Evolutionary conservation across 1,140 invertebrate genomes (phyloP).

Genomic region (Parapsyche elsis): DNA sequence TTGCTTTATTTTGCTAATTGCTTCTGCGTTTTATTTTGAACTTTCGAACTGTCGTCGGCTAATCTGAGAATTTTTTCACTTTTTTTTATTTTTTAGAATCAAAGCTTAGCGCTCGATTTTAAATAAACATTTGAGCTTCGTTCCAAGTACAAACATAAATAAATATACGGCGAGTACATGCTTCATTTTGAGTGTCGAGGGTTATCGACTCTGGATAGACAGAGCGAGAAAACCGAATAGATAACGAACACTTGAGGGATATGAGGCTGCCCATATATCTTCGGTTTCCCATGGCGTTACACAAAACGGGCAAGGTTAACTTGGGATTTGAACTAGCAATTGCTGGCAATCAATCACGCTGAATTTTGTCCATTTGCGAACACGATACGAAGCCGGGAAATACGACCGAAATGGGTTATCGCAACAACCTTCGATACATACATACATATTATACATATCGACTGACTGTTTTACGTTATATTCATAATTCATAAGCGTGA

Average conservation of each 20-base stretch:
- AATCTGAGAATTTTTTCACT: too few species aligned
- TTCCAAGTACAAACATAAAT: too few species aligned
- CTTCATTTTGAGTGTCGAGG: too few species aligned
- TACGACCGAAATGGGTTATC: background rate
- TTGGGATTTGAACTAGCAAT: constrained; percentile 27
- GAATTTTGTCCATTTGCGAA: constrained; percentile 8
- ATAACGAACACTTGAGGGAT: constrained; percentile 28
- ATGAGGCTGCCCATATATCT: constrained; percentile 26
- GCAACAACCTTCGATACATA: background rate
- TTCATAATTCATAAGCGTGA: background rate
- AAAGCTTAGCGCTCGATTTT: too few species aligned
- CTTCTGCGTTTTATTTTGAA: too few species aligned
- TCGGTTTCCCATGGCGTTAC: constrained; percentile 22
- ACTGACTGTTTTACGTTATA: background rate
- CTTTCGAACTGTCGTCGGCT: too few species aligned
- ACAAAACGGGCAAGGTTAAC: constrained; percentile 27
- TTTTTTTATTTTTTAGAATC: too few species aligned
- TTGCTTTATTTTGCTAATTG: too few species aligned
- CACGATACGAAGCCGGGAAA: background rate
- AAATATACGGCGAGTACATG: too few species aligned
- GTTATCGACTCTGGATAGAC: background rate
- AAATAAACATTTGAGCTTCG: too few species aligned
- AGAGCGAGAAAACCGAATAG: background rate
- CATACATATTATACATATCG: too few species aligned
- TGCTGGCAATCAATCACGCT: constrained; percentile 16